phyloP scores from a whole-genome alignment of 2,888 invertebrate genomes.

The Phlogophora meticulosa region DNA sequence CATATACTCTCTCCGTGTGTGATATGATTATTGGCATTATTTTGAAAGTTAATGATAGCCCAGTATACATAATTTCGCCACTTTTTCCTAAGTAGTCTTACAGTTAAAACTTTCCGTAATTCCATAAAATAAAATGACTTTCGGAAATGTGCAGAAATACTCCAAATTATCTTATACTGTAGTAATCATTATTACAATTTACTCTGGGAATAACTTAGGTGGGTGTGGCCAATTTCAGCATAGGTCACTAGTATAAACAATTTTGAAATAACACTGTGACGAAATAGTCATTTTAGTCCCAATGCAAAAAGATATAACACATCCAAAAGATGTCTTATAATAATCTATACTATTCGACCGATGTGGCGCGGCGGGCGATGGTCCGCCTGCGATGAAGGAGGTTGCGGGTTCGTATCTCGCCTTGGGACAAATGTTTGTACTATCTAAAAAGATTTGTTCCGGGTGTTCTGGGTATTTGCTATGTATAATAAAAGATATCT shows the following conservation, averaged over 20 bases:
- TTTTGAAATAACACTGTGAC: too few species aligned
- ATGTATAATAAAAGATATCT: too few species aligned
- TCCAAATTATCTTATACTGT: not conserved
- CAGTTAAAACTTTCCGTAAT: slow-evolving; percentile 33
- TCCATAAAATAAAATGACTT: slow-evolving; percentile 38
- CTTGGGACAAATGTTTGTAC: too few species aligned
- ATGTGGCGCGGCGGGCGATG: too few species aligned
- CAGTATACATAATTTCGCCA: slow-evolving; percentile 27
- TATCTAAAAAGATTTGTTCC: too few species aligned
- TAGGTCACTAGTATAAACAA: slow-evolving; percentile 3
- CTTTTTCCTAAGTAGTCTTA: slow-evolving; percentile 22
- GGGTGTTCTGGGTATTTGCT: too few species aligned
- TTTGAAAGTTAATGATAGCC: slow-evolving; percentile 45
- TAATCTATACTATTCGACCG: too few species aligned
- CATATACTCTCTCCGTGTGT: slow-evolving; percentile 33
- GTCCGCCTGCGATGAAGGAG: too few species aligned
- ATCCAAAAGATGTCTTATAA: too few species aligned
- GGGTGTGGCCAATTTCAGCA: not conserved
- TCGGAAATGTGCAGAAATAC: slow-evolving; percentile 27
- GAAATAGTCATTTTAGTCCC: too few species aligned
- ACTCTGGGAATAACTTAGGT: not conserved
- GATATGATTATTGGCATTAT: slow-evolving; percentile 58
- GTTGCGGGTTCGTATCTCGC: too few species aligned
- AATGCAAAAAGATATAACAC: too few species aligned
- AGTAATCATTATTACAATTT: not conserved